Conservation (phyloP, 2,888 invertebrate genomes). For the Melieria omissa region DNA sequence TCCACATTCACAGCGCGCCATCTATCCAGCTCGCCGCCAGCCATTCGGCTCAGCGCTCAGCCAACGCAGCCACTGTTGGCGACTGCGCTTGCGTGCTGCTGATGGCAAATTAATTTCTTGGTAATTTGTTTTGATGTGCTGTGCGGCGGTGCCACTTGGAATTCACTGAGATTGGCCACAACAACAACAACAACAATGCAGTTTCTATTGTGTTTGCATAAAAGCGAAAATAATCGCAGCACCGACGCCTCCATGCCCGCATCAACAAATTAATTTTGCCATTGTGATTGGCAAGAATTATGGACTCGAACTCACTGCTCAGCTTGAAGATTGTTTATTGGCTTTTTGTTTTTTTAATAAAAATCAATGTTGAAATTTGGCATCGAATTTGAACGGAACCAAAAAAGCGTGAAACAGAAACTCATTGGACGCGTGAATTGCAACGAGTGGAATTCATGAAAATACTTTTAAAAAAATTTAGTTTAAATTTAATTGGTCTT, state of each 20-base stretch:
- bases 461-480: too few species aligned
- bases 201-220: background rate
- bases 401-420: too few species aligned
- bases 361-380: too few species aligned
- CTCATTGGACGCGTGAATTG: too few species aligned
- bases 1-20: conserved; percentile 28
- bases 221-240: too few species aligned
- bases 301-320: too few species aligned
- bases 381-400: too few species aligned
- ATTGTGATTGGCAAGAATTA: background rate
- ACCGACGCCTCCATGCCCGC: background rate
- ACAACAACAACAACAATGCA: conserved; percentile 19
- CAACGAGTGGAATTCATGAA: too few species aligned
- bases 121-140: conserved; percentile 63
- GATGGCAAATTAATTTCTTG: conserved; percentile 62
- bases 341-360: too few species aligned
- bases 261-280: background rate
- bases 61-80: background rate
- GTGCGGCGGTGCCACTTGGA: conserved; percentile 44
- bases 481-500: too few species aligned
- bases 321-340: too few species aligned
- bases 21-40: background rate
- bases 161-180: background rate
- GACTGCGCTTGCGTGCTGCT: conserved; percentile 59
- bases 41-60: background rate